Conservation (phyloP, 2,888 invertebrate genomes). For the Phasia obesa region DNA sequence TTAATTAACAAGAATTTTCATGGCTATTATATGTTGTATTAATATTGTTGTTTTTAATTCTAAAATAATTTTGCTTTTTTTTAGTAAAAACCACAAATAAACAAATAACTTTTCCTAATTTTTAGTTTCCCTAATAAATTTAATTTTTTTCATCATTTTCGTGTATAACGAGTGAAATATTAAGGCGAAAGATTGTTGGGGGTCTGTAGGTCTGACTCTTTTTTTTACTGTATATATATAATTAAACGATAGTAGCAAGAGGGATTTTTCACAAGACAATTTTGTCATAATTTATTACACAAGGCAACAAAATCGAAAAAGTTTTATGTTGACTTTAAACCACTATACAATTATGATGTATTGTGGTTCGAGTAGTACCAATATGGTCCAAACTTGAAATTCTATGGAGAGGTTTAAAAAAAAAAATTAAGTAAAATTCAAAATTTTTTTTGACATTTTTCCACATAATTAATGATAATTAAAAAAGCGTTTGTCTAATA, state of each 20-base stretch:
- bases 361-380: too few relatives aligned
- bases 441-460: too few relatives aligned
- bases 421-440: too few relatives aligned
- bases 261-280: background rate
- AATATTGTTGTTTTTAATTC: constrained; percentile 44
- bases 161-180: constrained; percentile 27
- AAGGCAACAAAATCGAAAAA: too few relatives aligned
- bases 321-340: too few relatives aligned
- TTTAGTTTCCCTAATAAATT: constrained; percentile 31
- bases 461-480: too few relatives aligned
- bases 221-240: constrained; percentile 35
- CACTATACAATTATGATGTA: too few relatives aligned
- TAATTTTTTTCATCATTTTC: constrained; percentile 9
- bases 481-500: too few relatives aligned
- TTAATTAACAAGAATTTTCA: constrained; percentile 51
- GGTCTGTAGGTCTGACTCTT: background rate
- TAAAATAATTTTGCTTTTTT: constrained; percentile 10
- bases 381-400: too few relatives aligned
- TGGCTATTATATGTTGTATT: constrained; percentile 12
- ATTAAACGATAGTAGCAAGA: constrained; percentile 12
- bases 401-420: too few relatives aligned
- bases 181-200: constrained; percentile 45
- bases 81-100: too few relatives aligned
- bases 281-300: constrained; percentile 3
- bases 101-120: constrained; percentile 32